phyloP scores from a whole-genome alignment of 2,113 vertebrate species.

The Ptilonorhynchus violaceus region DNA sequence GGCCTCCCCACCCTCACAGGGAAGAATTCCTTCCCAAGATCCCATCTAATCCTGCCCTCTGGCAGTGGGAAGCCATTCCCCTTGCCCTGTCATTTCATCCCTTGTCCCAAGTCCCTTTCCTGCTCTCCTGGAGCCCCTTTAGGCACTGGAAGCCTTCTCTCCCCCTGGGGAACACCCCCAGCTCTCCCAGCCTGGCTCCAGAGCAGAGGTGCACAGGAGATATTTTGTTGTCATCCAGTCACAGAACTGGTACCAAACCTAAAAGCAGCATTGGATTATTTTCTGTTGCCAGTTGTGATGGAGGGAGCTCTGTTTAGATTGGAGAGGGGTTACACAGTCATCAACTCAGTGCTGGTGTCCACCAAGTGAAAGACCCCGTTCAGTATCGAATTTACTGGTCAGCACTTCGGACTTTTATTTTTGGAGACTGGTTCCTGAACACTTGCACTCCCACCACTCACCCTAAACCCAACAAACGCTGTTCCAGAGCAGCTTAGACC shows the following conservation, averaged over 20 bases:
- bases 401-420: background rate
- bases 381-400: background rate
- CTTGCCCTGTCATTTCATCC: background rate
- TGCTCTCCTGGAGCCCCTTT: background rate
- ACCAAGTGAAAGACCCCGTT: background rate
- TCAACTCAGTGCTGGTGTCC: background rate
- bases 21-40: rapidly evolving
- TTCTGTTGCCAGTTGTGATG: background rate
- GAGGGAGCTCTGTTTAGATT: background rate
- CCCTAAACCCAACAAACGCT: background rate
- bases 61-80: background rate
- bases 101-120: background rate
- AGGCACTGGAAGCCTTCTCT: rapidly evolving
- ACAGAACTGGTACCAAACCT: background rate
- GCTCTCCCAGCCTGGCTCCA: background rate
- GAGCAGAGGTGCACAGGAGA: background rate
- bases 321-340: no score
- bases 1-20: background rate
- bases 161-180: background rate
- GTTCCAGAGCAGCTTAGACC: background rate
- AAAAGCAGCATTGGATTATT: background rate
- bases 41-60: background rate
- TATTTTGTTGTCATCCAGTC: background rate
- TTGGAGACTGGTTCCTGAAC: background rate
- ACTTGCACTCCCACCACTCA: background rate